These are phyloP conservation scores for Mesoligia furuncula DNA, from an alignment of 2,888 invertebrate genomes.

Conservation along the genomic window DNA sequence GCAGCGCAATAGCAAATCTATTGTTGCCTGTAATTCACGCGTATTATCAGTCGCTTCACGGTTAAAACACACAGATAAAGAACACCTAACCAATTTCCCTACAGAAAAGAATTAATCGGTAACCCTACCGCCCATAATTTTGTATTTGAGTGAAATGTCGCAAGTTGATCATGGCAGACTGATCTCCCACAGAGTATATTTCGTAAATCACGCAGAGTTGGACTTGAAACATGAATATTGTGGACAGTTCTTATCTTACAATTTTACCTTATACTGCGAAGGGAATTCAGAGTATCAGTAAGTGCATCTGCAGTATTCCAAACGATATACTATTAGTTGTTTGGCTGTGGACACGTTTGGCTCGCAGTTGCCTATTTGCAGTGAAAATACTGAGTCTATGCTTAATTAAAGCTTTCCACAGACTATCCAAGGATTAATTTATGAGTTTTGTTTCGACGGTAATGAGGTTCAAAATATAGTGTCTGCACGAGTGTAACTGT, in stretches of 20 bases:
- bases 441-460: not conserved
- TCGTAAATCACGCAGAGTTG: conserved; percentile 59
- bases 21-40: not conserved
- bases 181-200: conserved; percentile 52
- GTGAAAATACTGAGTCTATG: not conserved
- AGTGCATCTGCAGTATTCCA: conserved; percentile 45
- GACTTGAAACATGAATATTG: conserved; percentile 51
- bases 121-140: conserved; percentile 39
- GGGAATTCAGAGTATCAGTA: conserved; percentile 57
- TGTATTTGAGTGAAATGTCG: conserved; percentile 56
- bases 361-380: conserved; percentile 12
- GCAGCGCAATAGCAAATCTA: not conserved
- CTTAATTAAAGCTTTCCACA: conserved; percentile 25
- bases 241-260: conserved; percentile 54
- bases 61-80: not conserved
- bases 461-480: not conserved
- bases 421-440: not conserved
- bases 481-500: not conserved
- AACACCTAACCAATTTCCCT: too few relatives aligned
- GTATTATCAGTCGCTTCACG: not conserved
- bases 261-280: conserved; percentile 38
- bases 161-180: conserved; percentile 32
- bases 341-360: conserved; percentile 1
- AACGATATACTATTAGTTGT: conserved; percentile 31
- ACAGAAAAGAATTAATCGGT: not conserved